Evolutionary conservation across 2,888 invertebrate species (phyloP).

Genomic region (Ochlodes sylvanus): DNA sequence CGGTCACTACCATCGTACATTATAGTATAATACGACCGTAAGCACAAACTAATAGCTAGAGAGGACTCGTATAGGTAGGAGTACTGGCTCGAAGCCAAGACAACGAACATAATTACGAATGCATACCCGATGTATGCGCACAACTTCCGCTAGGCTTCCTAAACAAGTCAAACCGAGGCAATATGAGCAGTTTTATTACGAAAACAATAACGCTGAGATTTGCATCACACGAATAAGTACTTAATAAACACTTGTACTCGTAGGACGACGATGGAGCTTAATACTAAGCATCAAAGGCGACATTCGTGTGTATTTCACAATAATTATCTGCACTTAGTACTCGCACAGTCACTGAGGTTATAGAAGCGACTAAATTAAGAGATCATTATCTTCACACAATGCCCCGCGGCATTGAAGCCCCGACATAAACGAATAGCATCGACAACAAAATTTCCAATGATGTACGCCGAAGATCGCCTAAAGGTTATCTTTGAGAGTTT

Average conservation of each 20-base stretch:
- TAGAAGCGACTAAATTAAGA: constrained; percentile 50
- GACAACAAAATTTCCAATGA: constrained; percentile 17
- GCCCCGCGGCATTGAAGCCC: constrained; percentile 47
- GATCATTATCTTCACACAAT: constrained; percentile 52
- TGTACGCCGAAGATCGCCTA: constrained; percentile 20
- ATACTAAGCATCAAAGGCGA: constrained; percentile 24
- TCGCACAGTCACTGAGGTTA: constrained; percentile 45
- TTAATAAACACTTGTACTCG: constrained; percentile 1
- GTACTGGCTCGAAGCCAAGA: constrained; percentile 23
- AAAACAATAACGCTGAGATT: constrained; percentile 27
- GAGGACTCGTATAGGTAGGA: constrained; percentile 20
- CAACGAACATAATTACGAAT: constrained; percentile 24
- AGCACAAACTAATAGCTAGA: constrained; percentile 10
- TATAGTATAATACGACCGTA: neutral
- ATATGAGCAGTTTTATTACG: constrained; percentile 19
- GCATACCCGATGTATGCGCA: constrained; percentile 22
- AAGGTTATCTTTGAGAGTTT: constrained; percentile 26
- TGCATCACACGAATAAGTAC: constrained; percentile 12
- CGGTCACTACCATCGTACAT: neutral
- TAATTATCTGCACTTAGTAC: constrained; percentile 32
- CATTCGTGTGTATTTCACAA: constrained; percentile 15
- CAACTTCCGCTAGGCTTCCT: constrained; percentile 23
- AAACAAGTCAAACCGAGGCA: constrained; percentile 20
- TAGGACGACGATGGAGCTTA: constrained; percentile 12
- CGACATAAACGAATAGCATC: constrained; percentile 37